Evolutionary conservation across 2,888 invertebrate genomes (phyloP).

Genomic region (Trichogramma evanescens): DNA sequence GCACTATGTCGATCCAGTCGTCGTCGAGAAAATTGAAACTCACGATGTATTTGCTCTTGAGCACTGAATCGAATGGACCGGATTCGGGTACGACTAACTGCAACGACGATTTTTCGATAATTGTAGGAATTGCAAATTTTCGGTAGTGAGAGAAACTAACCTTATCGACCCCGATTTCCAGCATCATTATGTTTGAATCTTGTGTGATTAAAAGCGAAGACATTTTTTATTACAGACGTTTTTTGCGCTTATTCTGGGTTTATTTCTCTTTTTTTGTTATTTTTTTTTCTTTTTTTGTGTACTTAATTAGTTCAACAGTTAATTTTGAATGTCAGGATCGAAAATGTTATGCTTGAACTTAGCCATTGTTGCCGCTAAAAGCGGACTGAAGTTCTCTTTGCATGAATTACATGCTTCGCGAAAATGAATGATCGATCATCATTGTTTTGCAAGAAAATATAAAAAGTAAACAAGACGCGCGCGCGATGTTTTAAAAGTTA

Average conservation of each 20-base stretch:
- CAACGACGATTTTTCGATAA: background rate
- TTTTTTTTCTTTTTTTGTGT: conserved; percentile 2
- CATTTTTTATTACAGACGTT: conserved; percentile 26
- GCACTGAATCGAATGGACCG: conserved; percentile 30
- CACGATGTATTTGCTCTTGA: conserved; percentile 34
- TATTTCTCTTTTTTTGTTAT: background rate
- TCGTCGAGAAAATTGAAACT: conserved; percentile 37
- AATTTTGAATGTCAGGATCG: conserved; percentile 14
- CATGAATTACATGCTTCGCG: too few relatives aligned
- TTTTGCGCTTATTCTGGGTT: background rate
- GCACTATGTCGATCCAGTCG: conserved; percentile 34
- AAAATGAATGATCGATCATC: too few relatives aligned
- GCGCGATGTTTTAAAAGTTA: too few relatives aligned
- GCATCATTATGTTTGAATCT: conserved; percentile 36
- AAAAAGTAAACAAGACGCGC: too few relatives aligned
- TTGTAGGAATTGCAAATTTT: background rate
- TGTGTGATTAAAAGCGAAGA: conserved; percentile 34
- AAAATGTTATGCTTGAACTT: conserved; percentile 15
- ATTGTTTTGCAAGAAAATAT: too few relatives aligned
- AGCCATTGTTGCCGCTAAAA: conserved; percentile 2
- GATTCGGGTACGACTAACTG: conserved; percentile 18
- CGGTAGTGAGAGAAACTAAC: conserved; percentile 23
- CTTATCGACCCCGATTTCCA: conserved; percentile 36
- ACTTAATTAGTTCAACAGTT: background rate
- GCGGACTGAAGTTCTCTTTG: background rate